A percentile compares a stretch with the other conserved stretches of the same genome.
phyloP scores from a whole-genome alignment of 1,140 invertebrate species.

The Pectinophora gossypiella region DNA sequence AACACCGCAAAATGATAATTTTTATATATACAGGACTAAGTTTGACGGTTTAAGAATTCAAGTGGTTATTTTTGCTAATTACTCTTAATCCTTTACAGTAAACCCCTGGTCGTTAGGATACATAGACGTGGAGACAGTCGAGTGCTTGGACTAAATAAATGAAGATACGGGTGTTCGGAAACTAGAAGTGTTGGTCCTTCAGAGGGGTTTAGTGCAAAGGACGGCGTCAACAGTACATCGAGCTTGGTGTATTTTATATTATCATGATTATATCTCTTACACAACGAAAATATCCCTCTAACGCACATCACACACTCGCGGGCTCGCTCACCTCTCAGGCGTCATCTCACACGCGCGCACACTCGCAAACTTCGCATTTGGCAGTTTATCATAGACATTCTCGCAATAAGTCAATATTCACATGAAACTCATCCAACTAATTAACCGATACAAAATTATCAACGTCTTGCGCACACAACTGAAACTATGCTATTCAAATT shows the following conservation, averaged over 20 bases:
- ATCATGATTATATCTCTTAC: conserved; percentile 64
- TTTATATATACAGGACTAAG: conserved; percentile 68
- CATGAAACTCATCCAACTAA: conserved; percentile 39
- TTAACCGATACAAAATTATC: conserved; percentile 5
- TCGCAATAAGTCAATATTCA: conserved; percentile 53
- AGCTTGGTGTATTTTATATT: conserved; percentile 66
- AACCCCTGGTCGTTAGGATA: conserved; percentile 36
- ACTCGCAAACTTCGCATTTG: conserved; percentile 52
- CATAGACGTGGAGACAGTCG: conserved; percentile 27
- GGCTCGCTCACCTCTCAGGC: conserved; percentile 24
- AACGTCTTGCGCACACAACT: neutral
- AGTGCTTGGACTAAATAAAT: conserved; percentile 18
- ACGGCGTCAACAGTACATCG: conserved; percentile 40
- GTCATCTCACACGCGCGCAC: conserved; percentile 17
- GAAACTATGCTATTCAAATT: neutral
- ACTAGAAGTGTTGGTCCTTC: conserved; percentile 29
- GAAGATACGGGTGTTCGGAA: conserved; percentile 18
- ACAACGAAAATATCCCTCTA: conserved; percentile 49
- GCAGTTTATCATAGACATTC: conserved; percentile 61
- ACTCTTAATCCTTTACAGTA: conserved; percentile 38
- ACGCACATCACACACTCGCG: conserved; percentile 18
- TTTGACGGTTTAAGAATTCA: conserved; percentile 56
- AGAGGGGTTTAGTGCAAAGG: conserved; percentile 45
- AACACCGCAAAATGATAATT: conserved; percentile 64
- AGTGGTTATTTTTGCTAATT: conserved; percentile 51